Evolutionary conservation across 2,113 vertebrate species (phyloP).

Genomic region (Pterocles gutturalis): DNA sequence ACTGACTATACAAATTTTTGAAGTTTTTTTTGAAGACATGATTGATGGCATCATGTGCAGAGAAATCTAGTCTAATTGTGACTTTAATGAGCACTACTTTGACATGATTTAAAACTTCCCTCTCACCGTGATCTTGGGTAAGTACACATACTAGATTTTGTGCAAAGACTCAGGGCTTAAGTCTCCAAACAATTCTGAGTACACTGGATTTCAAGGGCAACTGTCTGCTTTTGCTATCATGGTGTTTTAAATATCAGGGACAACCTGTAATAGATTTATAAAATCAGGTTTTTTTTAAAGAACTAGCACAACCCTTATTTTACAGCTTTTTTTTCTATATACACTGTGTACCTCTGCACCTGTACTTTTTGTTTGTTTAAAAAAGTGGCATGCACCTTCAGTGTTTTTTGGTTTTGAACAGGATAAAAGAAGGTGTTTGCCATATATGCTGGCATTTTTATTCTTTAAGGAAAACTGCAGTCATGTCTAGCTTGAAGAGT

Average conservation of each 20-base stretch:
- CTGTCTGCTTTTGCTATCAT: not conserved
- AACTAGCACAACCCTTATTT: not conserved
- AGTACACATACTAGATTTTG: not conserved
- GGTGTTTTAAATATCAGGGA: not conserved
- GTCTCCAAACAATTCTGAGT: not conserved
- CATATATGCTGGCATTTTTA: not conserved
- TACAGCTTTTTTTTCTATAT: not conserved
- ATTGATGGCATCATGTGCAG: not conserved
- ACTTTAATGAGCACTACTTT: not conserved
- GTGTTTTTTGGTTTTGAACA: not conserved
- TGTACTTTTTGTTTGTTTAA: not conserved
- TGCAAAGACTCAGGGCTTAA: not conserved
- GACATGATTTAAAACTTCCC: not conserved
- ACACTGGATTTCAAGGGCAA: not conserved
- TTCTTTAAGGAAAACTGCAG: not conserved
- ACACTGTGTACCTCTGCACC: not conserved
- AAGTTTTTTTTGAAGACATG: not conserved
- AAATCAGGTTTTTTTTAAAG: not conserved
- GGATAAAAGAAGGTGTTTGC: not conserved
- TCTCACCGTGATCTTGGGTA: not conserved
- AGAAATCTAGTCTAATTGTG: not conserved
- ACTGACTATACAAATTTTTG: not conserved
- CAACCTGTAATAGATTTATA: not conserved
- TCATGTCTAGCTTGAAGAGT: not conserved
- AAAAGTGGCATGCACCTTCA: not conserved